Evolutionary conservation across 2,888 invertebrate species (phyloP).

Genomic region (Eristalinus sepulchralis): DNA sequence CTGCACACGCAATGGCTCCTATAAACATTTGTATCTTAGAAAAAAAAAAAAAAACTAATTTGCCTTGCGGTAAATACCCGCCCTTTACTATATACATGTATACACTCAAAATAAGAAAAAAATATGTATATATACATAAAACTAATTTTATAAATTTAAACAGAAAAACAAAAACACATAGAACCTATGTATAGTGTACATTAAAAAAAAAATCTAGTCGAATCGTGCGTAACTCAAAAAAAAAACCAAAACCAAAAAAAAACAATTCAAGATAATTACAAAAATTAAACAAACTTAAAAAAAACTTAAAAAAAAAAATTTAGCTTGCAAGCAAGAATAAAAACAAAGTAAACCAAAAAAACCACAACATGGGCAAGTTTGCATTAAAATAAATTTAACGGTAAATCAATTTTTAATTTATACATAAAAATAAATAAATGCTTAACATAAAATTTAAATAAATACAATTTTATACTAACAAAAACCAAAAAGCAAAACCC

Average conservation of each 20-base stretch:
- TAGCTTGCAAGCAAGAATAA: slow-evolving; percentile 10
- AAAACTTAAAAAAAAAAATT: background rate
- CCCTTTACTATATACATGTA: slow-evolving; percentile 72
- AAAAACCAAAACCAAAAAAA: no score
- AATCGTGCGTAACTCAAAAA: slow-evolving; percentile 18
- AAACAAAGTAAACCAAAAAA: background rate
- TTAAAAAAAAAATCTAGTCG: slow-evolving; percentile 30
- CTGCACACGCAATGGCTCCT: slow-evolving; percentile 18
- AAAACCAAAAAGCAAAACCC: background rate
- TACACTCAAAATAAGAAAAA: slow-evolving; percentile 30
- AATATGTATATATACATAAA: slow-evolving; percentile 21
- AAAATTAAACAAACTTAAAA: slow-evolving; percentile 21
- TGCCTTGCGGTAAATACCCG: slow-evolving; percentile 75
- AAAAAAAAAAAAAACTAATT: slow-evolving; percentile 71
- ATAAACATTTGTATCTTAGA: slow-evolving; percentile 49
- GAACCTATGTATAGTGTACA: slow-evolving; percentile 61
- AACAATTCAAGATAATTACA: background rate
- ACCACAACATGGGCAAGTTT: background rate
- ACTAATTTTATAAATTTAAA: slow-evolving; percentile 30
- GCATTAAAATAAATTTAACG: background rate
- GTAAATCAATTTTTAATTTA: background rate
- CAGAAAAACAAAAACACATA: slow-evolving; percentile 14
- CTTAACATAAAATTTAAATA: slow-evolving; percentile 10
- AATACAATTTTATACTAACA: slow-evolving; percentile 1
- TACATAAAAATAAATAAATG: background rate